Percentiles rank a stretch among this genome's conserved stretches.
Evolutionary conservation across 1,140 invertebrate genomes (phyloP).

Genomic region (Heliothis virescens): DNA sequence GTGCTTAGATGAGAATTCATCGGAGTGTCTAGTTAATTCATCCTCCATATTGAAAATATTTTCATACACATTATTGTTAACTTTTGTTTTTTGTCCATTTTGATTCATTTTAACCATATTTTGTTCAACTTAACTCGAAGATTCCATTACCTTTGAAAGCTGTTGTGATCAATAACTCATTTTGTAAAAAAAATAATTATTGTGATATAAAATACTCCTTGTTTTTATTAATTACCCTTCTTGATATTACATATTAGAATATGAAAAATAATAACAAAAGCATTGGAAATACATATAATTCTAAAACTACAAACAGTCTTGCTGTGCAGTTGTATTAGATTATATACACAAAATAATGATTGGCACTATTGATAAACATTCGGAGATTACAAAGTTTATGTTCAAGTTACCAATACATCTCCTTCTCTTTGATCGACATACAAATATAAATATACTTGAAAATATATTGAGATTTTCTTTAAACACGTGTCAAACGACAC

Average conservation of each 20-base stretch:
- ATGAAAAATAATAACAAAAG: background rate
- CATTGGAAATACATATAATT: constrained; percentile 36
- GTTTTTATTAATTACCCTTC: constrained; percentile 50
- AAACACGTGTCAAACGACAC: no score
- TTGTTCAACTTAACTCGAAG: constrained; percentile 58
- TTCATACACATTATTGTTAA: constrained; percentile 42
- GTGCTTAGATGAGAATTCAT: constrained; percentile 44
- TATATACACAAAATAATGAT: constrained; percentile 10
- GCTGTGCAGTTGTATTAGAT: constrained; percentile 20
- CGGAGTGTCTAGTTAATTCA: constrained; percentile 47
- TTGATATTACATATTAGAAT: no score
- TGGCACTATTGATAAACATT: constrained; percentile 27
- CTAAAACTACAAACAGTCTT: constrained; percentile 39
- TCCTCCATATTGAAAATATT: constrained; percentile 44
- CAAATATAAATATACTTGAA: background rate
- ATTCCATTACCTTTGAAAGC: constrained; percentile 73
- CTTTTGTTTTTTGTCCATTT: constrained; percentile 59
- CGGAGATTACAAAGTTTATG: background rate
- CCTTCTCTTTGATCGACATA: background rate
- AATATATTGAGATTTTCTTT: background rate
- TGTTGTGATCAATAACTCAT: constrained; percentile 83
- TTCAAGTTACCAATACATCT: background rate
- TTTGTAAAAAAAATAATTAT: constrained; percentile 86
- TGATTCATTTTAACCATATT: constrained; percentile 69
- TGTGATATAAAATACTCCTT: constrained; percentile 77